Percentiles rank a stretch among this genome's conserved stretches.
phyloP scores from a whole-genome alignment of 1,140 invertebrate species.

The Calliopsis andreniformis region DNA sequence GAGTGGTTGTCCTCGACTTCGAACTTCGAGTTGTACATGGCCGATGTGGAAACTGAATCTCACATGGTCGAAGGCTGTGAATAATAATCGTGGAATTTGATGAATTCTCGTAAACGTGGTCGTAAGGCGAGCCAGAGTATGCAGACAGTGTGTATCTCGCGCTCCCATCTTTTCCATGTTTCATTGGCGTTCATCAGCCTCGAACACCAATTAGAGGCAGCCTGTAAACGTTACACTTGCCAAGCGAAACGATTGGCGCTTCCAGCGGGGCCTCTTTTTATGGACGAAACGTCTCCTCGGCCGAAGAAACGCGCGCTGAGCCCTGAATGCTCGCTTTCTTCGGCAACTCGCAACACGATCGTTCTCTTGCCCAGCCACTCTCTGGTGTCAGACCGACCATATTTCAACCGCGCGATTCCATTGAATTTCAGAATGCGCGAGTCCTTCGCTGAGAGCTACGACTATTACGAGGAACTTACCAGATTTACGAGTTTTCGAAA shows the following conservation, averaged over 20 bases:
- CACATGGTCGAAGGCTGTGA: background rate
- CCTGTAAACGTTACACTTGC: slow-evolving; percentile 65
- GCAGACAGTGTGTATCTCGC: slow-evolving; percentile 5
- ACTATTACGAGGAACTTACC: too few species aligned
- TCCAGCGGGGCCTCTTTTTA: slow-evolving; percentile 62
- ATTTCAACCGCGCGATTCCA: slow-evolving; percentile 52
- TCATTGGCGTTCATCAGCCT: slow-evolving; percentile 64
- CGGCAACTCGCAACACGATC: slow-evolving; percentile 63
- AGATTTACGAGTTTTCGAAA: too few species aligned
- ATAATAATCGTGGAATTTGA: background rate
- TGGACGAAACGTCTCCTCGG: slow-evolving; percentile 61
- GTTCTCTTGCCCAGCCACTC: slow-evolving; percentile 49
- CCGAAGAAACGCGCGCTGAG: slow-evolving; percentile 58
- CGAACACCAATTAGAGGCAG: slow-evolving; percentile 65
- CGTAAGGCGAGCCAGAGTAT: background rate
- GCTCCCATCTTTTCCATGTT: slow-evolving; percentile 53
- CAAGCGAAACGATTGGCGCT: slow-evolving; percentile 66
- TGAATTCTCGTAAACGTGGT: background rate
- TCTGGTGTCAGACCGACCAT: slow-evolving; percentile 55
- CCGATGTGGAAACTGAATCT: background rate
- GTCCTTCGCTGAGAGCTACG: background rate
- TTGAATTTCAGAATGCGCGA: slow-evolving; percentile 12
- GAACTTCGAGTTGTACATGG: background rate
- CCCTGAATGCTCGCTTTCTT: slow-evolving; percentile 66
- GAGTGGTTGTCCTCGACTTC: too few species aligned